Evolutionary conservation across 2,888 invertebrate genomes (phyloP).

Genomic region (Ichneumoninae sp.): DNA sequence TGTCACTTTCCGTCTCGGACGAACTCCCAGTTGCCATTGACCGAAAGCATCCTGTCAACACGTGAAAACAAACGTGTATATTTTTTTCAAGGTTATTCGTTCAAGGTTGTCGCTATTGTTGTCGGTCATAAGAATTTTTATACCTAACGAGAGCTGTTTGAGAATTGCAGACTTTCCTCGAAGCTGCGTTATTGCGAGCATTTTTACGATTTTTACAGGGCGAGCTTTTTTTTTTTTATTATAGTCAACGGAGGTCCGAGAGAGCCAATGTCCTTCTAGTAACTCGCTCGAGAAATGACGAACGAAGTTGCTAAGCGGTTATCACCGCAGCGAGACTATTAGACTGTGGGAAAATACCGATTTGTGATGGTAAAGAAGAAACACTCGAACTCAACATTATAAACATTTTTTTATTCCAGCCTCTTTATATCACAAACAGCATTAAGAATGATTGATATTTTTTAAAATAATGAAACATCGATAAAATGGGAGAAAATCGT

Average conservation of each 20-base stretch:
- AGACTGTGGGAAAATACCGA: background rate
- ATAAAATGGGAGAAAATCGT: background rate
- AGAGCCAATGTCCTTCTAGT: background rate
- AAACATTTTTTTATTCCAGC: background rate
- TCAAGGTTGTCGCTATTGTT: background rate
- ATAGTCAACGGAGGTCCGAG: background rate
- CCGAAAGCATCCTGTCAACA: slow-evolving; percentile 63
- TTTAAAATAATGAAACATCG: background rate
- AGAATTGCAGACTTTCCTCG: slow-evolving; percentile 23
- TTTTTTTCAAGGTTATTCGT: slow-evolving; percentile 31
- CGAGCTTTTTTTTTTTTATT: background rate
- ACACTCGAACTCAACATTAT: background rate
- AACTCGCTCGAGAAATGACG: background rate
- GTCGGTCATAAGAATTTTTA: background rate
- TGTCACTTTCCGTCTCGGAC: slow-evolving; percentile 83
- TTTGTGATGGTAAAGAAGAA: background rate
- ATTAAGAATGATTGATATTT: background rate
- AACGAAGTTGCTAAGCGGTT: background rate
- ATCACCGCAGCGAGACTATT: background rate
- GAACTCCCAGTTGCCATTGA: slow-evolving; percentile 71
- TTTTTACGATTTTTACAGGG: background rate
- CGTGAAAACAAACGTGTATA: slow-evolving; percentile 13
- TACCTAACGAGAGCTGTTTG: slow-evolving; percentile 49
- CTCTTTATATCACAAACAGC: background rate
- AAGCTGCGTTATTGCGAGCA: slow-evolving; percentile 19